These are phyloP conservation scores for Eupithecia vulgata DNA, from an alignment of 2,888 invertebrate species.

Conservation along the genomic window DNA sequence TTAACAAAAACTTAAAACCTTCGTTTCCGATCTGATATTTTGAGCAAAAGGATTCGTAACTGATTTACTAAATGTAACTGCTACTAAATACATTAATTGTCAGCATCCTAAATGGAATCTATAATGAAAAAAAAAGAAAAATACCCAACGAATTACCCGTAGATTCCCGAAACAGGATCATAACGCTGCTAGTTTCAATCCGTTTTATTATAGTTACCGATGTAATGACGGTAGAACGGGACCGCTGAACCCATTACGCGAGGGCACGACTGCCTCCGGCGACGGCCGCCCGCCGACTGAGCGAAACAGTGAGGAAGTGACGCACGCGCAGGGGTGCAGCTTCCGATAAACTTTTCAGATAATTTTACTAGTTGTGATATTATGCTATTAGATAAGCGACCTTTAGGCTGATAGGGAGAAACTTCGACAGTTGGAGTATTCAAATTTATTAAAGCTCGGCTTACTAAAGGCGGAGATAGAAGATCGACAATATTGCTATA, in stretches of 20 bases:
- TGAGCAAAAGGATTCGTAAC: not conserved
- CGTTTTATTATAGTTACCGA: slow-evolving; percentile 53
- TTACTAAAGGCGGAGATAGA: not conserved
- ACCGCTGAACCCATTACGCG: slow-evolving; percentile 68
- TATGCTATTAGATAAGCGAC: slow-evolving; percentile 27
- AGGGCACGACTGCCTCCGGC: slow-evolving; percentile 74
- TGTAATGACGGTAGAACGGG: slow-evolving; percentile 61
- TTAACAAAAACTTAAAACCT: too few species aligned
- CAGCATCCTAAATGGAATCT: not conserved
- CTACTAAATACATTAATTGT: not conserved
- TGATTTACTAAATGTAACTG: not conserved
- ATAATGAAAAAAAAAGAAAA: not conserved
- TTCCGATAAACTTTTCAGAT: slow-evolving; percentile 52
- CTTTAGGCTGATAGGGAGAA: slow-evolving; percentile 11
- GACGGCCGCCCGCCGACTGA: slow-evolving; percentile 70
- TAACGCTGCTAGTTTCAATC: slow-evolving; percentile 48
- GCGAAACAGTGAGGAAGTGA: slow-evolving; percentile 73
- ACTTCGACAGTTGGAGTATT: slow-evolving; percentile 6
- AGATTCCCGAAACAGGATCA: not conserved
- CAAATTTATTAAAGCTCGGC: not conserved
- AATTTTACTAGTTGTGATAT: slow-evolving; percentile 40
- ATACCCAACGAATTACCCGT: not conserved
- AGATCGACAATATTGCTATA: not conserved
- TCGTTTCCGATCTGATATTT: not conserved
- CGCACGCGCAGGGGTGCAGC: slow-evolving; percentile 63